Conservation (phyloP, 2,113 vertebrate species). For the Eretmochelys imbricata region DNA sequence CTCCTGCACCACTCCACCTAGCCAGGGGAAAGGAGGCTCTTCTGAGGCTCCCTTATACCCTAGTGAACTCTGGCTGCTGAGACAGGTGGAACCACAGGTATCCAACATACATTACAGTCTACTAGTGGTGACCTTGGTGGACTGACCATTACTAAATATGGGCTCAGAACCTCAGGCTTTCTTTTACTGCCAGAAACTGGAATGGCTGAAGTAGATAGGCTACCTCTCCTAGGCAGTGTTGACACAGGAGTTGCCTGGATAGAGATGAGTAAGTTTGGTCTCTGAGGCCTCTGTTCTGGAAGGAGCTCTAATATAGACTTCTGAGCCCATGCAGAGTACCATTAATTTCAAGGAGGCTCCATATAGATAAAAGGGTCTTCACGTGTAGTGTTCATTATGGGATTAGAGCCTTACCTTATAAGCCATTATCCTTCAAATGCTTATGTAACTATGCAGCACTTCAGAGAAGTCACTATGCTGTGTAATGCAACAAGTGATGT, state of each 20-base stretch:
- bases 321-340: neutral
- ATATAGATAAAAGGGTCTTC: neutral
- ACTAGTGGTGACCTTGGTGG: neutral
- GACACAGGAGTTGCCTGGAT: neutral
- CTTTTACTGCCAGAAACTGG: too few relatives aligned
- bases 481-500: neutral
- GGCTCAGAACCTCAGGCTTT: neutral
- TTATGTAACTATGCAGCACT: neutral
- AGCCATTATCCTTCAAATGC: neutral
- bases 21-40: neutral
- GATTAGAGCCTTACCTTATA: neutral
- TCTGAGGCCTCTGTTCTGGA: neutral
- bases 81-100: too few relatives aligned
- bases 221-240: neutral
- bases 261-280: neutral
- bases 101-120: too few relatives aligned
- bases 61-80: too few relatives aligned
- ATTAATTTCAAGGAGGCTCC: neutral
- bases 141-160: neutral
- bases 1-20: neutral
- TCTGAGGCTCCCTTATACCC: neutral
- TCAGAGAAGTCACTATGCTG: neutral
- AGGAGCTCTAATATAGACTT: neutral
- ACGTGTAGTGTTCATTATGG: neutral
- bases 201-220: neutral